Evolutionary conservation across 2,888 invertebrate species (phyloP).

Genomic region (Sepioteuthis lessoniana): DNA sequence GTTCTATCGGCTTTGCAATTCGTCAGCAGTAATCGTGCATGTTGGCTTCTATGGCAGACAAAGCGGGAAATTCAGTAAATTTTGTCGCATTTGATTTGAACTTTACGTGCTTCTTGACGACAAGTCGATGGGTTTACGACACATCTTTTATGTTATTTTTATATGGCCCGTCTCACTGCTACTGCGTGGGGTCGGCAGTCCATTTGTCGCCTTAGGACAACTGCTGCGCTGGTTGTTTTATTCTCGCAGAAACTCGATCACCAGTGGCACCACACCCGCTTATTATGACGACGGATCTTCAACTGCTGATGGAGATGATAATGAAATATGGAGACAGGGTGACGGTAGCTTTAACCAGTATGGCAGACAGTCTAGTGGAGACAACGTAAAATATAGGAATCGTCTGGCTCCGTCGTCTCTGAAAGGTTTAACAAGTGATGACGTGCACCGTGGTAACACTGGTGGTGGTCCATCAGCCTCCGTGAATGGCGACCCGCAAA

Average conservation of each 20-base stretch:
- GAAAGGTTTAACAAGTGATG: background rate
- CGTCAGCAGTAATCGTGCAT: background rate
- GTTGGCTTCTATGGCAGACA: slow-evolving; percentile 39
- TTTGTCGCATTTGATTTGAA: slow-evolving; percentile 16
- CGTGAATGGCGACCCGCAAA: background rate
- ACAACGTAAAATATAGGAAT: background rate
- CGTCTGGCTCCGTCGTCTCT: background rate
- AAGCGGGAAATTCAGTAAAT: slow-evolving; percentile 47
- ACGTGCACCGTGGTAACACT: background rate
- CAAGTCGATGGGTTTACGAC: background rate
- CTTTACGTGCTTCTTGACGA: background rate
- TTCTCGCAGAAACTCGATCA: background rate
- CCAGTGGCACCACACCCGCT: background rate
- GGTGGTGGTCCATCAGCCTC: background rate
- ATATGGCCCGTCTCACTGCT: background rate
- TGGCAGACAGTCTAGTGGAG: background rate
- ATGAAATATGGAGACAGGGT: background rate
- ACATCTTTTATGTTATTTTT: background rate
- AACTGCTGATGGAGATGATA: background rate
- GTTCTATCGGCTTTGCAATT: background rate
- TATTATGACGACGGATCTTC: background rate
- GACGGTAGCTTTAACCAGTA: background rate
- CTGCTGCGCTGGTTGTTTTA: background rate
- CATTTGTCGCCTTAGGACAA: background rate
- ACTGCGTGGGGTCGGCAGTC: background rate